phyloP scores from a whole-genome alignment of 1,140 invertebrate genomes.

The Plodia interpunctella region DNA sequence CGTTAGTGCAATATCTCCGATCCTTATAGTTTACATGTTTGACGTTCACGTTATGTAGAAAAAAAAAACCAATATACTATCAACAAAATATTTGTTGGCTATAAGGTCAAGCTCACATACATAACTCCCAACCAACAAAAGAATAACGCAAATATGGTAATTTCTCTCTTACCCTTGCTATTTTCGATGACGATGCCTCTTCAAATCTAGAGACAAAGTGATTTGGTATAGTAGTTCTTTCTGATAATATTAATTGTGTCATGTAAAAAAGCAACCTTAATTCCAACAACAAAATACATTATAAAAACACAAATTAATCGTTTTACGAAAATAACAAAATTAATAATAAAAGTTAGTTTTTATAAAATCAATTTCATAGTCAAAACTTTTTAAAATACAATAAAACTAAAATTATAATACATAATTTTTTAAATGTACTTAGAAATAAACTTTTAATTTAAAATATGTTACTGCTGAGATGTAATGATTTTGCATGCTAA shows the following conservation, averaged over 20 bases:
- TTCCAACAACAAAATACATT: not conserved
- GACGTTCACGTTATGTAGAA: not conserved
- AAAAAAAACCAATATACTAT: not conserved
- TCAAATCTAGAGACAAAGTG: no score
- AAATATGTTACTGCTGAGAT: not conserved
- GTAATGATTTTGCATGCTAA: not conserved
- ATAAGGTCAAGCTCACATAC: no score
- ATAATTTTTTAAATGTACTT: not conserved
- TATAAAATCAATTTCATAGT: slow-evolving; percentile 20
- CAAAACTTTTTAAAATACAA: slow-evolving; percentile 13
- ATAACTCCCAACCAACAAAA: no score
- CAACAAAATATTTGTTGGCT: no score
- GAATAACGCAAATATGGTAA: no score
- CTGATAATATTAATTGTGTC: no score
- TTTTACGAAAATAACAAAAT: slow-evolving; percentile 42
- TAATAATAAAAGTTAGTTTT: slow-evolving; percentile 19
- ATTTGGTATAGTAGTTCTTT: no score
- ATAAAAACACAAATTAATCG: slow-evolving; percentile 23
- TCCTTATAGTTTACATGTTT: not conserved
- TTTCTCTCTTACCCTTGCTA: no score
- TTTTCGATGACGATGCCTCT: no score
- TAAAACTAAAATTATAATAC: slow-evolving; percentile 22
- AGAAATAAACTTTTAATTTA: not conserved
- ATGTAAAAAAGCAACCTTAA: not conserved
- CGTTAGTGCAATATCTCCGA: not conserved